Evolutionary conservation across 2,888 invertebrate genomes (phyloP), one percentile per base, ranked within the genome.

Genomic region (Ophion slaviceki): DNA sequence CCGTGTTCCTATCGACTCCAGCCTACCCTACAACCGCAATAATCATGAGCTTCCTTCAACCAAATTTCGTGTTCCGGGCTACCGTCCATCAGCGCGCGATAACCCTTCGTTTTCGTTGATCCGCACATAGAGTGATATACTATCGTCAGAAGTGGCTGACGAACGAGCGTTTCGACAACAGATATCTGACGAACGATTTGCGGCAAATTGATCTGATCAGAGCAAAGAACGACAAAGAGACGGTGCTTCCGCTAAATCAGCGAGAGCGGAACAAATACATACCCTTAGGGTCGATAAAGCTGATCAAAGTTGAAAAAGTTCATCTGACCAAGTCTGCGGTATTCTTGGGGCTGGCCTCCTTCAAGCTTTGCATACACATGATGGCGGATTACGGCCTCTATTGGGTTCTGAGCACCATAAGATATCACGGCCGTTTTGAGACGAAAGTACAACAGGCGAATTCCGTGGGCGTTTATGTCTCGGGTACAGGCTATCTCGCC

Each of bases 301-400:
- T 97, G 72, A 95, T 96, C 0, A 94, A 95, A 61, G 94, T 95
- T 0, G 97, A 97, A 90, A 95, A 94, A 89, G 93, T 94, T 0
- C 95, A 95, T 85, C 90, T 97, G 10, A 95, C 92, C 78, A 95
- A 92, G 93, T 96, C 93, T 0, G 89, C 94, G 0, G 92, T 95
- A 20, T 95, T 97, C 87, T 95, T 98, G 92, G 90, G 95, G 0
- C 94, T 96, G 20, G 96, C 97, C 0, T 95, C 96, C 0, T 94
- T 97, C 82, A 97, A 98, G 92, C 94, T 98, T 17, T 93, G 95
- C 40, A 96, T 96, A 68, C 97, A 97, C 90, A 96, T 98, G 91
- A 93, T 96, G 28, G 95, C 96, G 2, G 98, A 98, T 93, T 97
- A 97, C 92, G 95, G 96, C 32, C 94, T 98, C 0, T 98, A 95